Base-by-base conservation (phyloP, 2,797 vertebrate genomes). In the Pampus argenteus region DNA sequence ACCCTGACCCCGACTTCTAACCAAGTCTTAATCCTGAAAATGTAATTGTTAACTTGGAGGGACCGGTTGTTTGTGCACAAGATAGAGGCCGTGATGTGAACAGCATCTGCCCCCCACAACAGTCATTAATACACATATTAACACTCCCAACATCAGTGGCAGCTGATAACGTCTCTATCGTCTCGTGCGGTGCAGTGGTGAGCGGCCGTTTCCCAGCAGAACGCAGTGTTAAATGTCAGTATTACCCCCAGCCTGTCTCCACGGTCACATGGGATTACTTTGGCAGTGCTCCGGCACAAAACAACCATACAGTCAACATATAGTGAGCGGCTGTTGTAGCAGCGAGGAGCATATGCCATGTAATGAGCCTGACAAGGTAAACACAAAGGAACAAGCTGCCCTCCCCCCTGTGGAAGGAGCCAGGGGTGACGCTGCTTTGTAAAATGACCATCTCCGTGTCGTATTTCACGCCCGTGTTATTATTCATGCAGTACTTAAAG, bases 281-380 rank as follows among this genome's bases (percentile, higher is more conserved):
- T 61, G 63, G 62, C 71, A 66, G 51, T 5, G 23, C 67, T 61
- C 10, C 4, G 26, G 40, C 48, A 36, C 59, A 59, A 36, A 71
- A 40, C 61, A 61, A 61, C 29, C 74, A 50, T 34, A 71, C n/a
- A 67, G 38, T 50, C 56, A 29, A 34, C 50, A 44, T 64, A 58
- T 38, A 73, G 70, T 4, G 40, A 72, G 47, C 2, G 45, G 57
- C 62, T 66, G 67, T 29, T 66, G 47, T 31, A 25, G 51, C 52
- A 26, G 71, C 36, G 59, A 65, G 68, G 34, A 56, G 59, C 73
- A 68, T 76, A 72, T 76, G 78, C 56, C 65, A 31, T n/a, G 3
- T 76, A 73, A 81, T 56, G 60, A 69, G 55, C 51, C 59, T 26
- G 79, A 77, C 66, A 61, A 58, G 64, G 57, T 72, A 58, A 78